Evolutionary conservation across 2,888 invertebrate species (phyloP), one percentile per base, ranked within the genome.

Genomic region (Lasius fuliginosus): DNA sequence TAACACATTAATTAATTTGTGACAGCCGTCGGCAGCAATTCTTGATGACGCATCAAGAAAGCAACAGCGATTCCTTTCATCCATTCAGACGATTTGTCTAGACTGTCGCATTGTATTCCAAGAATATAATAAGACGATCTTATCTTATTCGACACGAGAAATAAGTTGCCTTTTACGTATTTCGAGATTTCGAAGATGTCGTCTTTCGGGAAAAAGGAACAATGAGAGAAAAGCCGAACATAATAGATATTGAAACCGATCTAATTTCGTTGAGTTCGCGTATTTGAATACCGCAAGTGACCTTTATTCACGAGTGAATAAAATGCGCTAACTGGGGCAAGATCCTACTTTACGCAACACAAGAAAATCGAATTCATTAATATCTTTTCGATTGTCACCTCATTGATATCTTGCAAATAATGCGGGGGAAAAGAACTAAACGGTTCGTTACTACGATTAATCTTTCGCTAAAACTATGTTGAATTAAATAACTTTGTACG

Each of bases 21-120:
- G 12, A 40, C 15, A 27, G 30, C 27, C 11, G 36, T 67, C 68
- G 11, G 15, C 40, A 67, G 53, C 11, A 15, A 71, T n/a, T 74
- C 82, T 82, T 74, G 67, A 84, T 74, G 53, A 82, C 56, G 30
- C 42, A 82, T 82, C 74, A 74, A 68, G 68, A 68, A 53, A 30
- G 15, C 23, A 36, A 81, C 23, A 30, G 23, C n/a, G 53, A 3
- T 46, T 36, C 6, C 23, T 11, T 65, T 82, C 53, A 36, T 76
- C 49, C 30, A 15, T 58, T 33, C 18, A 15, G 42, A 67, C 9
- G 8, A 18, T 6, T 60, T 18, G n/a, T 56, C 18, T 33, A n/a
- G 18, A 56, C 40, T 53, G 12, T 65, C 4, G 18, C 27, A 40
- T 56, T 3, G 9, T 23, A 12, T 77, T 68, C n/a, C 23, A 42